A percentile compares a stretch with the other conserved stretches of the same genome.
These are phyloP conservation scores for Limnothrissa miodon DNA, from an alignment of 2,113 vertebrate species.

Conservation along the genomic window DNA sequence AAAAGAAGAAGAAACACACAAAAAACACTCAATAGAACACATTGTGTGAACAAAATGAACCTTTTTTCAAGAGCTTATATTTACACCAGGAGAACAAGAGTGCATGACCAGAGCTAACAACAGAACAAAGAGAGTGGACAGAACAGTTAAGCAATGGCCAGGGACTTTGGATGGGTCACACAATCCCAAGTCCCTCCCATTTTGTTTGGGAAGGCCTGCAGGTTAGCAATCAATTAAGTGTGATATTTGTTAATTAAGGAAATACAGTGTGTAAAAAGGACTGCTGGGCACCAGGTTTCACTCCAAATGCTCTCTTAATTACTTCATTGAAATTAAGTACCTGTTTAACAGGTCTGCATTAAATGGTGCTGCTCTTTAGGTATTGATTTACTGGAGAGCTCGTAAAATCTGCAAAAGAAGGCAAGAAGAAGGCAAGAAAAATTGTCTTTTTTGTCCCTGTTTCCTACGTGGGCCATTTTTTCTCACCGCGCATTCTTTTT, in stretches of 20 bases:
- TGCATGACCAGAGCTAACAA: not conserved
- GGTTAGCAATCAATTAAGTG: slow-evolving; percentile 67
- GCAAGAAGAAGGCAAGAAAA: slow-evolving; percentile 29
- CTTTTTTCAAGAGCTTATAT: not conserved
- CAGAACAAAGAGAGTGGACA: not conserved
- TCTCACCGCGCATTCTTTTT: slow-evolving; percentile 46
- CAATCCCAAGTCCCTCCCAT: slow-evolving; percentile 28
- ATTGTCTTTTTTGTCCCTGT: not conserved
- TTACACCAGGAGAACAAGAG: not conserved
- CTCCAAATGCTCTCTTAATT: slow-evolving; percentile 71
- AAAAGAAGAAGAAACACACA: not conserved
- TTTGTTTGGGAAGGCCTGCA: slow-evolving; percentile 44
- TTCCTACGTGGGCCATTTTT: slow-evolving; percentile 38
- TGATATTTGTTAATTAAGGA: slow-evolving; percentile 71
- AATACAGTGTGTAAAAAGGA: slow-evolving; percentile 58
- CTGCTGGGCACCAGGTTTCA: slow-evolving; percentile 60
- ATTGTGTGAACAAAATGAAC: not conserved
- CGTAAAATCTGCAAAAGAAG: slow-evolving; percentile 47
- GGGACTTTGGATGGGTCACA: slow-evolving; percentile 21
- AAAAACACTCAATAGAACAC: not conserved
- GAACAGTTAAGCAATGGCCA: not conserved
- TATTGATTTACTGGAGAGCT: slow-evolving; percentile 66
- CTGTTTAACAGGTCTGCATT: slow-evolving; percentile 58
- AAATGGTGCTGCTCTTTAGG: slow-evolving; percentile 52
- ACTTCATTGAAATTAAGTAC: slow-evolving; percentile 69